These are phyloP conservation scores for Heterotis niloticus DNA, from an alignment of 2,113 vertebrate genomes.

Conservation along the genomic window DNA sequence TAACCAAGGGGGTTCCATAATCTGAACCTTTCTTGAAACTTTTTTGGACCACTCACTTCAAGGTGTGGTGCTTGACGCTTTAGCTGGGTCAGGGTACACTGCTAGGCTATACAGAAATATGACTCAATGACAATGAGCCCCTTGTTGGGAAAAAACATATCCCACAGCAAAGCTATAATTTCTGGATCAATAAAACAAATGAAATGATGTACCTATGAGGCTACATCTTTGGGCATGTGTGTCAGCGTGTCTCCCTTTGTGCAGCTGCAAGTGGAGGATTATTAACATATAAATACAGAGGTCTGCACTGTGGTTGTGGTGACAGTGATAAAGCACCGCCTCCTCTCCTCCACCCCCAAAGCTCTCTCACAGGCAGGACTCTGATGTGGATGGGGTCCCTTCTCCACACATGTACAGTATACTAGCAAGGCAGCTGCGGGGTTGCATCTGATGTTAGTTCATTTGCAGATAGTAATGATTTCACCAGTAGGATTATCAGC, in stretches of 20 bases:
- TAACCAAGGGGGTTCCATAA: constrained; percentile 16
- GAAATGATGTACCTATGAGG: not conserved
- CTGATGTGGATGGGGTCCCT: no score
- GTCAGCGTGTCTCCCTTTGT: not conserved
- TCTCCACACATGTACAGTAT: no score
- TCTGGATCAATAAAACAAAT: not conserved
- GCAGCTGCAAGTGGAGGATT: not conserved
- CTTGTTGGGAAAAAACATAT: not conserved
- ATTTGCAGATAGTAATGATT: no score
- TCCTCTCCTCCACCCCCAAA: not conserved
- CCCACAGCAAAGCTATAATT: not conserved
- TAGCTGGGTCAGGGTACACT: not conserved
- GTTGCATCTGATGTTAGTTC: no score
- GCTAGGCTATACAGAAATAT: not conserved
- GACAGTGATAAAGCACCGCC: constrained; percentile 19
- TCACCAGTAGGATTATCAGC: no score
- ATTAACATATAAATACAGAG: constrained; percentile 14
- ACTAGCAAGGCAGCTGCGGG: no score
- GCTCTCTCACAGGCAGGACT: not conserved
- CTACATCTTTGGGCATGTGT: not conserved
- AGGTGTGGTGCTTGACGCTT: not conserved
- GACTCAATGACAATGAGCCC: not conserved
- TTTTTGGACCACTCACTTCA: constrained; percentile 1
- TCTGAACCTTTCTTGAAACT: not conserved
- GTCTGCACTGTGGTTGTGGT: not conserved